Evolutionary conservation across 2,113 vertebrate species (phyloP).

Genomic region (Solea senegalensis): DNA sequence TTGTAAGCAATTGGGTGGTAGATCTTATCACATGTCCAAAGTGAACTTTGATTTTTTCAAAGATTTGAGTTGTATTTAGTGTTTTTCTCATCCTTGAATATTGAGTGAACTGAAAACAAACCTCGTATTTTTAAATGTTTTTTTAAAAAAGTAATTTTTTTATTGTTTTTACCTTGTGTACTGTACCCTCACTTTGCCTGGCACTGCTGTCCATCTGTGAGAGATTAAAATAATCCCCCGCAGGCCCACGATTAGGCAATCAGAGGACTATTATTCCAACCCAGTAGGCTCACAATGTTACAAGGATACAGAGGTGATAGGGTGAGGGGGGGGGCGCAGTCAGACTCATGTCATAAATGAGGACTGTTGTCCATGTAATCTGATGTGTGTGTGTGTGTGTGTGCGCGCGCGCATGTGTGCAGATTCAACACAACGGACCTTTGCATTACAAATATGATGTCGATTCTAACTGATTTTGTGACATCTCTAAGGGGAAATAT

Average conservation of each 20-base stretch:
- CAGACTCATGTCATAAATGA: constrained; percentile 27
- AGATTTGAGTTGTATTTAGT: too few species aligned
- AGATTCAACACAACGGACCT: too few species aligned
- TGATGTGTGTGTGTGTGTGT: background rate
- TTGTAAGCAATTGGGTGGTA: too few species aligned
- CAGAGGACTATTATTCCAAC: constrained; percentile 72
- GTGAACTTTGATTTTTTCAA: too few species aligned
- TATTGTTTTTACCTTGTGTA: background rate
- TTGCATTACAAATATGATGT: background rate
- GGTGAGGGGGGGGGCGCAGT: constrained; percentile 1
- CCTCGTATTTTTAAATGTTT: too few species aligned
- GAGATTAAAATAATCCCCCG: constrained; percentile 69
- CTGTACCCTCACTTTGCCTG: constrained; percentile 14
- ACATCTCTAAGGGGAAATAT: background rate
- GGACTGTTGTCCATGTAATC: background rate
- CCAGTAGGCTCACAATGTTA: constrained; percentile 79
- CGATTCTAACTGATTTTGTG: background rate
- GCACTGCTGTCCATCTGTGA: constrained; percentile 54
- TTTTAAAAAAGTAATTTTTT: background rate
- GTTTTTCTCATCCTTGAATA: too few species aligned
- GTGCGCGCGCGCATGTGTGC: background rate
- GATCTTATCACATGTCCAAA: too few species aligned
- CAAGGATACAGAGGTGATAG: constrained; percentile 15
- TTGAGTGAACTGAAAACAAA: too few species aligned
- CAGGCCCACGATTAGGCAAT: constrained; percentile 78